These are phyloP conservation scores for Meda fulgida DNA, from an alignment of 2,797 vertebrate genomes.

Conservation along the genomic window DNA sequence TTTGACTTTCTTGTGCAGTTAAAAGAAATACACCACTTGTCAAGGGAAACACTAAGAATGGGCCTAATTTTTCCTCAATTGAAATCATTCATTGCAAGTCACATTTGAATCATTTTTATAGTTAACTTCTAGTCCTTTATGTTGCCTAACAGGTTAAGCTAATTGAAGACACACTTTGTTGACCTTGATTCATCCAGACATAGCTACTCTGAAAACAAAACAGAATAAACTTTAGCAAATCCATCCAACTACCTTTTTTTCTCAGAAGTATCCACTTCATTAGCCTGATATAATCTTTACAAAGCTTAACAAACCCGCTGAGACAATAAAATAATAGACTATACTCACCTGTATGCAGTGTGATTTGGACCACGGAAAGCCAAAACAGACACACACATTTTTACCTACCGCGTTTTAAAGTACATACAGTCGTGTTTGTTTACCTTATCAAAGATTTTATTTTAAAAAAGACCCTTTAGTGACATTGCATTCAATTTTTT, in stretches of 20 bases:
- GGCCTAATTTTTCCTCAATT: not conserved
- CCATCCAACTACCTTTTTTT: not conserved
- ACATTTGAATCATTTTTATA: not conserved
- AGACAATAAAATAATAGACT: not conserved
- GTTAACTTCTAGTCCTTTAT: not conserved
- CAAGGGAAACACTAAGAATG: too few relatives aligned
- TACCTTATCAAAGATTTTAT: not conserved
- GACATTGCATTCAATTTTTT: too few relatives aligned
- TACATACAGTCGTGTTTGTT: not conserved
- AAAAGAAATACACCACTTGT: not conserved
- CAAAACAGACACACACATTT: not conserved
- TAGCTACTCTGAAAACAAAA: not conserved
- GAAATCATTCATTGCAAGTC: conserved; percentile 4
- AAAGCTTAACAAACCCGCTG: not conserved
- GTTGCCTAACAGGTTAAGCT: not conserved
- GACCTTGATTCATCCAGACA: not conserved
- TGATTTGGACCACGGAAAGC: not conserved
- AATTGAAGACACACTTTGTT: not conserved
- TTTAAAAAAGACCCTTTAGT: too few relatives aligned
- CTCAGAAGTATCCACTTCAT: not conserved
- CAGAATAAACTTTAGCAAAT: not conserved
- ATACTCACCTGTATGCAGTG: not conserved
- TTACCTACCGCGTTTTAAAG: not conserved
- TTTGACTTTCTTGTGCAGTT: not conserved
- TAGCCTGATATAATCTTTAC: not conserved